Percentiles rank a stretch among this genome's conserved stretches.
phyloP scores from a whole-genome alignment of 2,797 vertebrate genomes.

The Sebastes diploproa region DNA sequence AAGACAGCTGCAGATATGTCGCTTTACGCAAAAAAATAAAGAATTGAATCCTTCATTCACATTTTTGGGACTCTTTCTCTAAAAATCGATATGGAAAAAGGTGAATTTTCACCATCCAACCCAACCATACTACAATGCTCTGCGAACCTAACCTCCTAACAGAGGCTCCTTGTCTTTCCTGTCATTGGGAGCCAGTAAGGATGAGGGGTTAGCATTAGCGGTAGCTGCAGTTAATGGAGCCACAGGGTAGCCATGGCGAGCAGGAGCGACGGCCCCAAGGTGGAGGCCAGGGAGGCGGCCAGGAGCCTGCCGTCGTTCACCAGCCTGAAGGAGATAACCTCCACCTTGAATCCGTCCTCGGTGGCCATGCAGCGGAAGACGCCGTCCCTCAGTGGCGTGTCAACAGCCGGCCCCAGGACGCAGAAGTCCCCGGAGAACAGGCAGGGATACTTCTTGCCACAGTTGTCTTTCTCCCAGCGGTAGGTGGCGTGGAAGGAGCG shows the following conservation, averaged over 20 bases:
- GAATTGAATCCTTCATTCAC: conserved; percentile 10
- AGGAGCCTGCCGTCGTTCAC: conserved; percentile 72
- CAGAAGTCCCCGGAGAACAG: conserved; percentile 84
- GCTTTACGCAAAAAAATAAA: conserved; percentile 36
- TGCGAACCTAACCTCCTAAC: conserved; percentile 78
- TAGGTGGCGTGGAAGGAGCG: conserved; percentile 86
- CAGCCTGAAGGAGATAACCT: conserved; percentile 85
- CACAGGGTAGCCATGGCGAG: conserved; percentile 75
- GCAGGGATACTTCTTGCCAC: conserved; percentile 81
- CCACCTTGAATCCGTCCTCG: conserved; percentile 85
- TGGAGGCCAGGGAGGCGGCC: conserved; percentile 73
- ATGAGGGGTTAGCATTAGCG: conserved; percentile 68
- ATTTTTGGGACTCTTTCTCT: conserved; percentile 43
- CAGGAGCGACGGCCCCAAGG: conserved; percentile 76
- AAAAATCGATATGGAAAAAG: conserved; percentile 45
- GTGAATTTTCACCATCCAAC: conserved; percentile 20
- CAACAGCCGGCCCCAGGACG: conserved; percentile 77
- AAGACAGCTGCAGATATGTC: conserved; percentile 28
- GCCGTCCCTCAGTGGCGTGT: conserved; percentile 81
- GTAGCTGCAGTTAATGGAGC: conserved; percentile 82
- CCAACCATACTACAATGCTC: conserved; percentile 68
- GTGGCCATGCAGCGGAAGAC: conserved; percentile 86
- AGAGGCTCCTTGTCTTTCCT: conserved; percentile 52
- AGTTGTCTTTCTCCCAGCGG: conserved; percentile 86
- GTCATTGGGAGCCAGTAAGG: conserved; percentile 65